Evolutionary conservation across 35 echinoderm and acorn worm genomes (phyloP), one percentile per base, ranked within the genome.

Genomic region (Strongylocentrotus purpuratus): DNA sequence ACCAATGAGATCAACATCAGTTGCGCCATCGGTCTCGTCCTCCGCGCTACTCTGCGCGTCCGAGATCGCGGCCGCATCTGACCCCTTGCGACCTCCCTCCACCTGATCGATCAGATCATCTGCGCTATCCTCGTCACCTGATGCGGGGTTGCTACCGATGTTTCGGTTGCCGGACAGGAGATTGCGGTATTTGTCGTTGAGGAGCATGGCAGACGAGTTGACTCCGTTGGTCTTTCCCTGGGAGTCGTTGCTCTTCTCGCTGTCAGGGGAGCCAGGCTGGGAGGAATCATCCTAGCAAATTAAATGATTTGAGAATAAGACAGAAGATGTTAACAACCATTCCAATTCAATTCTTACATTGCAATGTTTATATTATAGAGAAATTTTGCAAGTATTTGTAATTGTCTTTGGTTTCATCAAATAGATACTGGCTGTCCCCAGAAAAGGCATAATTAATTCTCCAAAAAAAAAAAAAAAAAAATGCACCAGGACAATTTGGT

Each of bases 221-320:
- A 95, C 59, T 33, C 96, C 96, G 52, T 96, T 96, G 25, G 94
- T 96, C 87, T 96, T 96, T 46, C 86, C 94, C 90, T 96, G 94
- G 5, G 94, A 90, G 13, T 88, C 96, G 0, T 65, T 90, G 22
- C 85, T 88, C 20, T 52, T 55, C 47, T 96, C 94, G 32, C 87
- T 95, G 48, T 93, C 91, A 28, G 91, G 91, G 10, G 91, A 93
- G 31, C 91, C 91, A 50, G 91, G 91, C 91, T 89, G 87, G 87
- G 91, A 50, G 45, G 45, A 48, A 3, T 93, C 91, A 58, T 93
- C 91, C 91, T 93, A 58, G 17, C 32, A 93, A 93, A 93, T 31
- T 2, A 46, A 33, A 86, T 1, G 25, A 33, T 86, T 33, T 13
- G 3, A 86, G 50, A 55, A 55, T 55, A 55, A 55, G 15, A 55